phyloP scores from a whole-genome alignment of 37 sponge, comb jelly and placozoan genomes.

The Chondrosia reniformis region DNA sequence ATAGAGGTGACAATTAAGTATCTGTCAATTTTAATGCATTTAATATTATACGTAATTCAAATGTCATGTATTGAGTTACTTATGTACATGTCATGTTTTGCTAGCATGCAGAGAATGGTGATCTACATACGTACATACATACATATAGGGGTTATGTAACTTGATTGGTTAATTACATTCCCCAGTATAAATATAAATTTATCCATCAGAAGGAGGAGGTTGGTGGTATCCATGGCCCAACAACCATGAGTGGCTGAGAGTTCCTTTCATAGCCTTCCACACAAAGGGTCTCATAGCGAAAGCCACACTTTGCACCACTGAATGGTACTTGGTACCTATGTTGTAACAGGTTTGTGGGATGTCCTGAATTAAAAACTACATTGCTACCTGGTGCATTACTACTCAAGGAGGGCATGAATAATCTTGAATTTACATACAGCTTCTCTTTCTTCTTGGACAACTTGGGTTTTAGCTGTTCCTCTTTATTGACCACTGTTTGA shows the following conservation, averaged over 20 bases:
- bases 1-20: too few relatives aligned
- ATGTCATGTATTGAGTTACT: too few relatives aligned
- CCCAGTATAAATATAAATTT: background rate
- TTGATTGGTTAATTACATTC: background rate
- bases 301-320: background rate
- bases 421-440: too few relatives aligned
- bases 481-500: background rate
- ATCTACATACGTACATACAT: too few relatives aligned
- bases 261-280: background rate
- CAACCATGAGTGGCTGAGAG: background rate
- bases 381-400: background rate
- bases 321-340: conserved; percentile 9
- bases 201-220: background rate
- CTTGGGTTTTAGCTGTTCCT: background rate
- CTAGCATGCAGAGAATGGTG: too few relatives aligned
- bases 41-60: too few relatives aligned
- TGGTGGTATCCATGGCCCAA: conserved; percentile 23
- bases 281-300: conserved; percentile 23
- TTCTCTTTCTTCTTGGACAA: background rate
- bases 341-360: conserved; percentile 15
- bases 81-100: too few relatives aligned
- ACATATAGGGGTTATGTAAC: too few relatives aligned
- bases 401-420: background rate
- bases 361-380: conserved; percentile 3
- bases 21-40: too few relatives aligned